Percentiles rank a stretch among this genome's conserved stretches.
Evolutionary conservation across 1,140 invertebrate species (phyloP).

Genomic region (Drepana arcuata): DNA sequence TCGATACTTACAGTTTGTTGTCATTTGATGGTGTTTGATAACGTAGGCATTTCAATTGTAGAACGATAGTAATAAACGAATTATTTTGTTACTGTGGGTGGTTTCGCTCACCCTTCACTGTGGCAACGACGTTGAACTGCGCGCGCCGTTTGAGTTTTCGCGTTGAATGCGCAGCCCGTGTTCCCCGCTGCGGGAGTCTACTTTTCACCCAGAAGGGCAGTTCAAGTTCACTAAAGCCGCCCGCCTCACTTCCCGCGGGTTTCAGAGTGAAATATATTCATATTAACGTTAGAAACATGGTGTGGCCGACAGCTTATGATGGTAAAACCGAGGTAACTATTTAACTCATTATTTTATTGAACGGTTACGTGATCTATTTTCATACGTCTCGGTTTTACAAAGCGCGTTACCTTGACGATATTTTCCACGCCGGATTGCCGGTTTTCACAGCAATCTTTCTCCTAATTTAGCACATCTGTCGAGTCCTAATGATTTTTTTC

Average conservation of each 20-base stretch:
- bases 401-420: slow-evolving; percentile 28
- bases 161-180: slow-evolving; percentile 52
- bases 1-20: too few species aligned
- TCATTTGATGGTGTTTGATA: too few species aligned
- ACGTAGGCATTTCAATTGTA: too few species aligned
- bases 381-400: slow-evolving; percentile 1
- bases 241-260: slow-evolving; percentile 29
- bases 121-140: slow-evolving; percentile 37
- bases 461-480: too few species aligned
- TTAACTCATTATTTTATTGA: slow-evolving; percentile 1
- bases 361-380: slow-evolving; percentile 15
- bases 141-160: slow-evolving; percentile 40
- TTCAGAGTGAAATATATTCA: slow-evolving; percentile 33
- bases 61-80: slow-evolving; percentile 17
- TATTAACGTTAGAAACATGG: slow-evolving; percentile 40
- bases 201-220: slow-evolving; percentile 60
- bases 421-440: slow-evolving; percentile 16
- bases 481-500: too few species aligned
- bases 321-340: slow-evolving; percentile 54
- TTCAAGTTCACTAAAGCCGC: slow-evolving; percentile 63
- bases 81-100: slow-evolving; percentile 17
- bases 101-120: slow-evolving; percentile 32
- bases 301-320: slow-evolving; percentile 56
- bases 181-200: slow-evolving; percentile 41
- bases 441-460: too few species aligned